phyloP scores from a whole-genome alignment of 1,140 invertebrate genomes.

The Forficula auricularia region DNA sequence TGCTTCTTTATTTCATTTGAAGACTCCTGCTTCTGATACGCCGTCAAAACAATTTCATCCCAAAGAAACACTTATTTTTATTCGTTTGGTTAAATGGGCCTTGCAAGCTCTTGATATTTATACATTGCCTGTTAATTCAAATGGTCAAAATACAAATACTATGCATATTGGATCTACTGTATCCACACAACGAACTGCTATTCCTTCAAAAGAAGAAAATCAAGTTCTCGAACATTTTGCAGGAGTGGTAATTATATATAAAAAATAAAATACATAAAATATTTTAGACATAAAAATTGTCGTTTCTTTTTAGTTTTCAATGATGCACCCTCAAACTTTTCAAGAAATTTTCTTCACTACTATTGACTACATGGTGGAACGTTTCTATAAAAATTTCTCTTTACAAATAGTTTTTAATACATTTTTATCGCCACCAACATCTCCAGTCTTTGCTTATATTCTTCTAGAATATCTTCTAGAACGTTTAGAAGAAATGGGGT shows the following conservation, averaged over 20 bases:
- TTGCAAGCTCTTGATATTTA: constrained; percentile 83
- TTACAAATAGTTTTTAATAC: constrained; percentile 92
- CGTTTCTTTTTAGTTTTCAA: constrained; percentile 57
- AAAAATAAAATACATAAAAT: background rate
- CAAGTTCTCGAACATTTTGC: constrained; percentile 93
- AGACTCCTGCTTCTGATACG: too few species aligned
- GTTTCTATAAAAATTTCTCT: constrained; percentile 81
- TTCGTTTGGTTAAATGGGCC: constrained; percentile 82
- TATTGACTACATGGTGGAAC: constrained; percentile 85
- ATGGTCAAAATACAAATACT: constrained; percentile 1
- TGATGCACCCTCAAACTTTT: constrained; percentile 89
- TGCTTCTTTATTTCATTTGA: too few species aligned
- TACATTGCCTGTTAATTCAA: constrained; percentile 32
- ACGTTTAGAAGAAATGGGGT: constrained; percentile 94
- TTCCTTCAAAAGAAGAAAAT: constrained; percentile 88
- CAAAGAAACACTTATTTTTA: constrained; percentile 79
- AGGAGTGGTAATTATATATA: constrained; percentile 54
- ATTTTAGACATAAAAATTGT: too few species aligned
- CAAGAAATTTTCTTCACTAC: constrained; percentile 89
- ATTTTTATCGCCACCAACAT: constrained; percentile 84
- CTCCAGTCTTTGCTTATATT: constrained; percentile 90
- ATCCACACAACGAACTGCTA: constrained; percentile 27
- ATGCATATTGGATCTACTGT: too few species aligned
- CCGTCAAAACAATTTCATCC: constrained; percentile 58
- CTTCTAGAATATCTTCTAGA: constrained; percentile 87